Conservation (phyloP, 2,888 invertebrate species). For the Timema podura region DNA sequence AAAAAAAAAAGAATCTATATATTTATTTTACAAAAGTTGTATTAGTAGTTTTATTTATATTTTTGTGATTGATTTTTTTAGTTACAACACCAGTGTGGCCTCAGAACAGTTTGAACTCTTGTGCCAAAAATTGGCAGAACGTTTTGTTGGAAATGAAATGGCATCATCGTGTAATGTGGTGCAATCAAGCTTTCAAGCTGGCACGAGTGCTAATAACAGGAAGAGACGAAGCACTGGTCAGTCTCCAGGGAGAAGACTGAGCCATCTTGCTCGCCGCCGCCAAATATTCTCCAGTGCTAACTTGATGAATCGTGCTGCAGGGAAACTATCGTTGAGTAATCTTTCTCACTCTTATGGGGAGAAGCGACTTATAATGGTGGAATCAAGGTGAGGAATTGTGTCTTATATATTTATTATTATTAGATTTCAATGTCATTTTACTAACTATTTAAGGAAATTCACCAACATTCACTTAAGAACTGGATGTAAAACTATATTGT, state of each 20-base stretch:
- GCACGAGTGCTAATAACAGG: constrained; percentile 46
- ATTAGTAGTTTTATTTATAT: no score
- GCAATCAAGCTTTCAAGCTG: constrained; percentile 52
- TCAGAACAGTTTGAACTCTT: constrained; percentile 68
- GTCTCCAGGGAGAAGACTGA: constrained; percentile 72
- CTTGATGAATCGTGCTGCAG: constrained; percentile 50
- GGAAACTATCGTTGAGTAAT: constrained; percentile 44
- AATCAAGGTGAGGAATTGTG: constrained; percentile 52
- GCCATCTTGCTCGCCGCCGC: constrained; percentile 69
- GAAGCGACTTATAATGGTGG: constrained; percentile 57
- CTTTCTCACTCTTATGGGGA: constrained; percentile 43
- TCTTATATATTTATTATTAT: no score
- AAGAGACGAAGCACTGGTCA: constrained; percentile 45
- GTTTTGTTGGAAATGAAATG: constrained; percentile 72
- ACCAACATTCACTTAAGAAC: no score
- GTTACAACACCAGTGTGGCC: constrained; percentile 64
- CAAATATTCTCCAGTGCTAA: constrained; percentile 72
- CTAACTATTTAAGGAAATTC: no score
- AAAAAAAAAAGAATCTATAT: no score
- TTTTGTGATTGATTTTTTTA: constrained; percentile 42
- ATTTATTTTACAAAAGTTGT: no score
- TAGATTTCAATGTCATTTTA: no score
- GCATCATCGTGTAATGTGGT: constrained; percentile 62
- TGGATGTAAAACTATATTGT: no score
- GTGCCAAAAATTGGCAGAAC: constrained; percentile 60